A percentile compares a stretch with the other conserved stretches of the same genome.
Conservation (phyloP, 2,888 invertebrate genomes). For the Tinea semifulvella region DNA sequence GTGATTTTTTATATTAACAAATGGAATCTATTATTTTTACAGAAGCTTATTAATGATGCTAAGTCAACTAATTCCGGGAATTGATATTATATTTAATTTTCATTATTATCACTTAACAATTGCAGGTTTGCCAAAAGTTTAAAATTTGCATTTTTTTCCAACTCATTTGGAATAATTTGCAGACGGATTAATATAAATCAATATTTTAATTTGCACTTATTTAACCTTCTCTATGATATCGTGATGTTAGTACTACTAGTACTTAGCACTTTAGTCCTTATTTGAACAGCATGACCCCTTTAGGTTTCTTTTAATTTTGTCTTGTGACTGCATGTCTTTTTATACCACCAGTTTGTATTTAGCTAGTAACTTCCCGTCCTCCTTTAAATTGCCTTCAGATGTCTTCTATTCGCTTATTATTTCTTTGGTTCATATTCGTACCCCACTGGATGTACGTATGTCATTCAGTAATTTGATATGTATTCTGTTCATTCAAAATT, state of each 20-base stretch:
- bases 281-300: constrained; percentile 5
- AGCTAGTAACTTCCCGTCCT: neutral
- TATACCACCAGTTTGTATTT: neutral
- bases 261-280: neutral
- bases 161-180: constrained; percentile 36
- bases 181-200: constrained; percentile 18
- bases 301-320: constrained; percentile 7
- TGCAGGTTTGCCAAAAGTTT: constrained; percentile 66
- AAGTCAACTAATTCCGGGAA: neutral
- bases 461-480: neutral
- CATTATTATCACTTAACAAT: constrained; percentile 50
- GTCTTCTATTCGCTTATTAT: constrained; percentile 3
- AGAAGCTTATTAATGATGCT: constrained; percentile 3
- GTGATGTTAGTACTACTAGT: neutral
- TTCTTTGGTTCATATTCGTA: neutral
- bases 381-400: neutral
- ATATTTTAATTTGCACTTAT: constrained; percentile 12
- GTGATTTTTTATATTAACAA: too few relatives aligned
- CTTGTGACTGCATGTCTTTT: constrained; percentile 4
- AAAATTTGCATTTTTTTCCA: constrained; percentile 66
- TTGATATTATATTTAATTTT: constrained; percentile 5
- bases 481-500: constrained; percentile 4
- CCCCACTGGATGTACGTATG: neutral
- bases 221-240: neutral
- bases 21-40: too few relatives aligned